Conservation (phyloP, 2,797 vertebrate genomes). For the Pygocentrus nattereri region DNA sequence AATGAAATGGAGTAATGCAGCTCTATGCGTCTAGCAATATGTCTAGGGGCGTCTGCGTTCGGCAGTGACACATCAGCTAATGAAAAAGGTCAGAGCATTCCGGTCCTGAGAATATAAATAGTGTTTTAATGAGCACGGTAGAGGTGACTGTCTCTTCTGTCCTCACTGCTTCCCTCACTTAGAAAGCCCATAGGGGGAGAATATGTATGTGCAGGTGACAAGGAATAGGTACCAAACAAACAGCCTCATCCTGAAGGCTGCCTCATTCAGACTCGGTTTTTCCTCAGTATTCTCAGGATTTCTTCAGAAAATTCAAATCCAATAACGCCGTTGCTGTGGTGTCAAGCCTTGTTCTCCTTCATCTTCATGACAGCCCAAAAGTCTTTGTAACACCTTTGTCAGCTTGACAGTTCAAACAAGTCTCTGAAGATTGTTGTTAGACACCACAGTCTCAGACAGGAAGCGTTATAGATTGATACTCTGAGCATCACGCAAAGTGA, state of each 20-base stretch:
- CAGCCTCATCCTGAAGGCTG: conserved; percentile 2
- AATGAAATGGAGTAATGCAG: background rate
- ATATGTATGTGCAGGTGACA: conserved; percentile 35
- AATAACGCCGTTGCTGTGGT: background rate
- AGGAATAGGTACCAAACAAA: conserved; percentile 23
- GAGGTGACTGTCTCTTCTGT: conserved; percentile 37
- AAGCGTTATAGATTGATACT: background rate
- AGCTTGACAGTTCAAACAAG: conserved; percentile 9
- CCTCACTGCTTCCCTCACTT: conserved; percentile 14
- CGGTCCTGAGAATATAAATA: conserved; percentile 54
- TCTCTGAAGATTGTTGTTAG: background rate
- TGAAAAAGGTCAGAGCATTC: conserved; percentile 68
- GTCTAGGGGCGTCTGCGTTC: conserved; percentile 47
- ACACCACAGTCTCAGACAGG: background rate
- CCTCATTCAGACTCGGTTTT: background rate
- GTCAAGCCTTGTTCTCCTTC: background rate
- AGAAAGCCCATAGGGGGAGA: conserved; percentile 28
- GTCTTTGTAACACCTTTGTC: background rate
- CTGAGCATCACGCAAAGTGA: too few species aligned
- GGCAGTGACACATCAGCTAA: conserved; percentile 62
- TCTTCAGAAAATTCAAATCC: background rate
- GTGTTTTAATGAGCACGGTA: conserved; percentile 48
- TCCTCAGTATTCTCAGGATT: background rate
- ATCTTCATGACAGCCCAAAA: background rate
- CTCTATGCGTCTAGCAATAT: conserved; percentile 44